Conservation (phyloP, 2,797 vertebrate species). For the Capromys pilorides region DNA sequence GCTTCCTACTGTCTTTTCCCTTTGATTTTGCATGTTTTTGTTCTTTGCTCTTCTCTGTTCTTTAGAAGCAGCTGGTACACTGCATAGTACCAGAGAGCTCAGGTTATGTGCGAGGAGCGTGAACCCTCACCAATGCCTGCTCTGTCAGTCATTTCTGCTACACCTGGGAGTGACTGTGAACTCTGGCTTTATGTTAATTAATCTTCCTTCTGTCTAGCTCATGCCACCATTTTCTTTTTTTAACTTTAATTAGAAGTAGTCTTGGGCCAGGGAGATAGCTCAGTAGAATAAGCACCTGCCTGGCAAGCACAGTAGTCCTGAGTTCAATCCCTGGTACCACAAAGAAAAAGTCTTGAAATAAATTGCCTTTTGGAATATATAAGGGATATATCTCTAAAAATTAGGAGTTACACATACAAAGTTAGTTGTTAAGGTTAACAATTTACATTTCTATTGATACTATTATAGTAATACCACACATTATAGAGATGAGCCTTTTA, state of each 20-base stretch:
- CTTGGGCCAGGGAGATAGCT: not conserved
- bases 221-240: not conserved
- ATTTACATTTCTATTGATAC: conserved; percentile 12
- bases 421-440: not conserved
- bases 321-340: too few species aligned
- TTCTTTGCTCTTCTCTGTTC: not conserved
- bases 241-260: not conserved
- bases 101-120: not conserved
- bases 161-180: not conserved
- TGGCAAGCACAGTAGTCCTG: too few species aligned
- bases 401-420: not conserved
- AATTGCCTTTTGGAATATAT: not conserved
- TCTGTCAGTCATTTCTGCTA: not conserved
- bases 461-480: not conserved
- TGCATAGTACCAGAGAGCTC: not conserved
- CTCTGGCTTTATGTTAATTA: not conserved
- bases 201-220: not conserved
- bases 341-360: not conserved
- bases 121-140: not conserved
- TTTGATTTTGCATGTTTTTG: not conserved
- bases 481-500: not conserved
- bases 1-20: not conserved
- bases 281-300: too few species aligned
- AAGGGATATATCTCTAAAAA: not conserved
- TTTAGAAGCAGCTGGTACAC: not conserved